Conservation (phyloP, 1,140 invertebrate species). For the Centruroides vittatus region DNA sequence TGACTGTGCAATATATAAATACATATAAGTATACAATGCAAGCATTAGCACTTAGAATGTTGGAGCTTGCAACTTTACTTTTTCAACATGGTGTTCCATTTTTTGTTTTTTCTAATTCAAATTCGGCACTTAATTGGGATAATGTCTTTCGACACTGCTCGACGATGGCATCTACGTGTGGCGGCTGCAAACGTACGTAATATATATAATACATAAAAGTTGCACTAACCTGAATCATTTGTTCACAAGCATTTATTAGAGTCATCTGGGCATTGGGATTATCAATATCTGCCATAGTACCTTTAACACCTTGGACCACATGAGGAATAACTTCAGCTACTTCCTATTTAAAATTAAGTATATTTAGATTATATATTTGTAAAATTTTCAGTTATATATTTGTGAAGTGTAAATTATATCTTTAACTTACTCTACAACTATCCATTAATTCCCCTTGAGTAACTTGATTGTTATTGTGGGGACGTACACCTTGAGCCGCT, state of each 20-base stretch:
- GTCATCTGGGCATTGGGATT: slow-evolving; percentile 59
- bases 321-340: slow-evolving; percentile 66
- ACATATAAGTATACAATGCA: too few relatives aligned
- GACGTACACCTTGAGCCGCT: slow-evolving; percentile 48
- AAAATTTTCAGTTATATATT: background rate
- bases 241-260: slow-evolving; percentile 72
- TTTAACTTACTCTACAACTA: slow-evolving; percentile 44
- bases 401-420: background rate
- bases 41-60: too few relatives aligned
- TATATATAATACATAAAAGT: too few relatives aligned
- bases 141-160: too few relatives aligned
- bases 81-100: too few relatives aligned
- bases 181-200: too few relatives aligned
- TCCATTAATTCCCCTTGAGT: slow-evolving; percentile 57
- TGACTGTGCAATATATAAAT: too few relatives aligned
- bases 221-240: slow-evolving; percentile 37
- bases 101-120: too few relatives aligned
- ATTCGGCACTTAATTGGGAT: too few relatives aligned
- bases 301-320: slow-evolving; percentile 65
- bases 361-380: background rate
- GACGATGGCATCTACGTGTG: too few relatives aligned
- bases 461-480: slow-evolving; percentile 50
- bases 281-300: slow-evolving; percentile 50
- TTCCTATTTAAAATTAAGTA: slow-evolving; percentile 18
- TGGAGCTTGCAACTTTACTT: too few relatives aligned